Evolutionary conservation across 2,113 vertebrate species (phyloP).

Genomic region (Sminthopsis crassicaudata): DNA sequence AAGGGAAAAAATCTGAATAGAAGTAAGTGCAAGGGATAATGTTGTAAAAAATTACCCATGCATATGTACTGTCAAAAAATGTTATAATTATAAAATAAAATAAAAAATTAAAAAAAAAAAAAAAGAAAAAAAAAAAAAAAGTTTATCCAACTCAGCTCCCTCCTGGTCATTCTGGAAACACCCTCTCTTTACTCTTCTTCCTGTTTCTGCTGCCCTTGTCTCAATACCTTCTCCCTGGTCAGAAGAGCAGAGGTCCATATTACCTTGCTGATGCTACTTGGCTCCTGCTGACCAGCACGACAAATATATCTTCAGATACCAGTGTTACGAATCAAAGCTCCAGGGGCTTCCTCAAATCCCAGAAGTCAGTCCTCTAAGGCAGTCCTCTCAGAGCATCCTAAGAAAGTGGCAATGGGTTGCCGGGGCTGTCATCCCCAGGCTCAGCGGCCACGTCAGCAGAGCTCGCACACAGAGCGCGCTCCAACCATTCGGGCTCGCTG

Average conservation of each 20-base stretch:
- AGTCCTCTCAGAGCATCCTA: slow-evolving; percentile 62
- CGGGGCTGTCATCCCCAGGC: slow-evolving; percentile 75
- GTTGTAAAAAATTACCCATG: too few relatives aligned
- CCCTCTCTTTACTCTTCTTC: neutral
- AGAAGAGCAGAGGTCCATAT: neutral
- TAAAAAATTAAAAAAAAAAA: too few relatives aligned
- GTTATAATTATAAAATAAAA: too few relatives aligned
- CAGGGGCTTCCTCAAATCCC: slow-evolving; percentile 74
- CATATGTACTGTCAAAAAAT: too few relatives aligned
- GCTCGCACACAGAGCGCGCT: slow-evolving; percentile 76
- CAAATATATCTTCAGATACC: slow-evolving; percentile 72
- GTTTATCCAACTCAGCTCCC: neutral
- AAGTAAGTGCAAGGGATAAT: too few relatives aligned
- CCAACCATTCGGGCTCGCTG: slow-evolving; percentile 81
- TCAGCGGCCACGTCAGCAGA: slow-evolving; percentile 76
- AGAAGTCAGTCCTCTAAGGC: slow-evolving; percentile 71
- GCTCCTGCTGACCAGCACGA: slow-evolving; percentile 45
- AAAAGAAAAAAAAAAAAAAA: too few relatives aligned
- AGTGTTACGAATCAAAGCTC: slow-evolving; percentile 58
- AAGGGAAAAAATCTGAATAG: too few relatives aligned
- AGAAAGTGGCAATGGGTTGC: slow-evolving; percentile 63
- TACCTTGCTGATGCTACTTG: slow-evolving; percentile 72
- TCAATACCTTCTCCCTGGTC: neutral
- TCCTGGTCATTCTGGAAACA: slow-evolving; percentile 26
- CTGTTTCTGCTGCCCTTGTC: slow-evolving; percentile 5